phyloP scores from a whole-genome alignment of 1,140 invertebrate genomes.

The Brachionus asplanchnoidis region DNA sequence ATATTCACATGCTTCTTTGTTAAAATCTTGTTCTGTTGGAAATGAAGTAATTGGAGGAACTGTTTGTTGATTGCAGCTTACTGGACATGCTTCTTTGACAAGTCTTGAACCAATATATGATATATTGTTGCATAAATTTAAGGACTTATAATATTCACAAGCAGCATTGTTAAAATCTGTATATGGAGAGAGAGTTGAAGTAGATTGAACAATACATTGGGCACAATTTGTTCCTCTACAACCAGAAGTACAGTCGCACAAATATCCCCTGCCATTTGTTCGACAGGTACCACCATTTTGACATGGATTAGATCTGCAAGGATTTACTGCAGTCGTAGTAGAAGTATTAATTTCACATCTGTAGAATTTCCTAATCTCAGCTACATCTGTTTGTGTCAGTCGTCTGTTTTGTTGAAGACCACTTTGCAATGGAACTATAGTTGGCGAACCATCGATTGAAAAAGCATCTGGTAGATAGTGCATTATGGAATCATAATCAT shows the following conservation, averaged over 20 bases:
- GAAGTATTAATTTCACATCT: neutral
- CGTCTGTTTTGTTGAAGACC: neutral
- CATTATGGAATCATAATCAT: constrained; percentile 77
- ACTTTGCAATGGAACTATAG: constrained; percentile 42
- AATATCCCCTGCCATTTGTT: too few relatives aligned
- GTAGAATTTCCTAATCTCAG: neutral
- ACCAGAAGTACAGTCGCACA: too few relatives aligned
- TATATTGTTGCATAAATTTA: neutral
- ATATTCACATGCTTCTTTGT: neutral
- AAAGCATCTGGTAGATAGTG: constrained; percentile 76
- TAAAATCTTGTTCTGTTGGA: neutral
- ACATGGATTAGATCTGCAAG: too few relatives aligned
- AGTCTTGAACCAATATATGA: neutral
- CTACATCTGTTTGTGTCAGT: neutral
- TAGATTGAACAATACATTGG: too few relatives aligned
- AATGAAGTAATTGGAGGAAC: neutral
- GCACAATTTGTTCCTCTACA: too few relatives aligned
- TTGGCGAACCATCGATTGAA: constrained; percentile 65
- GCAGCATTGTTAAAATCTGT: neutral
- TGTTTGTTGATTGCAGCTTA: neutral
- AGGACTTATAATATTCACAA: neutral
- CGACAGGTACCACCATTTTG: too few relatives aligned
- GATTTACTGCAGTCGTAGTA: too few relatives aligned
- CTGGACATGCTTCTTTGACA: neutral
- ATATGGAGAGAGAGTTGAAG: too few relatives aligned